Evolutionary conservation across 2,113 vertebrate species (phyloP).

Genomic region (Psettodes erumei): DNA sequence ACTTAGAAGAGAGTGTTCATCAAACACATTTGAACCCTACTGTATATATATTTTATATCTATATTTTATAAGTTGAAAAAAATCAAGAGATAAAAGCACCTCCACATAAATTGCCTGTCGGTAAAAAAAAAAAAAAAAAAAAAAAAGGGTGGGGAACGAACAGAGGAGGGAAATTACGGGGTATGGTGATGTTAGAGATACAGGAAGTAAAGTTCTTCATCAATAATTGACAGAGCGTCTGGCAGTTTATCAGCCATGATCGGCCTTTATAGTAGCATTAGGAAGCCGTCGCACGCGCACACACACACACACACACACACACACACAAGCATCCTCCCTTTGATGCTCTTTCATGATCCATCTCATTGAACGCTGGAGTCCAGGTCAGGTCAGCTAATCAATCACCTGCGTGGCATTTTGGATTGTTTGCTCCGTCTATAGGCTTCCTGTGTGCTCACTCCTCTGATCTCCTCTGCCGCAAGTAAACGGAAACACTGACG

Average conservation of each 20-base stretch:
- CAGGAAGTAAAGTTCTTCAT: constrained; percentile 37
- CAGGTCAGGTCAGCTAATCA: constrained; percentile 75
- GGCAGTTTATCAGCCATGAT: constrained; percentile 52
- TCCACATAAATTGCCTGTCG: not conserved
- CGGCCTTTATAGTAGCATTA: constrained; percentile 53
- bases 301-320: constrained; percentile 29
- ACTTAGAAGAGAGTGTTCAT: too few relatives aligned
- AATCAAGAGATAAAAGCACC: constrained; percentile 5
- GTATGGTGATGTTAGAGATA: not conserved
- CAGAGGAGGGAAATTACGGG: not conserved
- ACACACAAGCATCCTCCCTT: constrained; percentile 44
- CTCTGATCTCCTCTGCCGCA: constrained; percentile 65
- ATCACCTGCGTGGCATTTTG: constrained; percentile 76
- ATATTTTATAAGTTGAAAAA: not conserved
- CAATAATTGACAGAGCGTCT: constrained; percentile 51
- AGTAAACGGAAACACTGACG: constrained; percentile 47
- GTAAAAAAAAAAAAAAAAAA: constrained; percentile 8
- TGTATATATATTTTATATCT: too few relatives aligned
- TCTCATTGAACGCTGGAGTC: constrained; percentile 65
- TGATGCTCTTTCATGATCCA: constrained; percentile 76
- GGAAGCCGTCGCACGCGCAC: constrained; percentile 26
- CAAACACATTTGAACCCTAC: too few relatives aligned
- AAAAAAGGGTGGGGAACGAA: not conserved
- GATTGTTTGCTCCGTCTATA: constrained; percentile 63
- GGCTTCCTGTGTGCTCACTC: constrained; percentile 53